phyloP scores from a whole-genome alignment of 2,113 vertebrate species.

The Atlantisia rogersi region DNA sequence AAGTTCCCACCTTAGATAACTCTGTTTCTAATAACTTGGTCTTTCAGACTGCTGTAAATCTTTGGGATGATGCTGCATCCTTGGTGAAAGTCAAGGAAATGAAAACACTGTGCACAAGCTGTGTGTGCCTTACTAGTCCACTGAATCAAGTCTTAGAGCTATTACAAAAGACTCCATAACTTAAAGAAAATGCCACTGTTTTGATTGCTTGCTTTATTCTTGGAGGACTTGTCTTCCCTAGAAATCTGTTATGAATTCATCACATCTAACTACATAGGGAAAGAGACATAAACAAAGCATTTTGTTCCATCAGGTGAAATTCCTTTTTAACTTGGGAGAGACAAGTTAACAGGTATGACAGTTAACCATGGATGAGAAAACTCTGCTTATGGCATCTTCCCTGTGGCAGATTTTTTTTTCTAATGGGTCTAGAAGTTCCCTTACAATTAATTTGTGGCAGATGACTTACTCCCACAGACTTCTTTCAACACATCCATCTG shows the following conservation, averaged over 20 bases:
- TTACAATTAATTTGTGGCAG: neutral
- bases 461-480: neutral
- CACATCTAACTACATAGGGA: neutral
- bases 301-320: neutral
- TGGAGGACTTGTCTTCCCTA: neutral
- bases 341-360: neutral
- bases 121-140: neutral
- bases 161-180: neutral
- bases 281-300: neutral
- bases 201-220: neutral
- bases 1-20: neutral
- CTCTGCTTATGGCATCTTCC: neutral
- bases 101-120: neutral
- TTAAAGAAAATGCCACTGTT: neutral
- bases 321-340: neutral
- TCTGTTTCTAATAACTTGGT: neutral
- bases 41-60: slow-evolving; percentile 12
- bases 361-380: neutral
- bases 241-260: neutral
- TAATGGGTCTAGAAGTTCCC: neutral
- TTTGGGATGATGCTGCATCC: neutral
- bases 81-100: neutral
- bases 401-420: neutral
- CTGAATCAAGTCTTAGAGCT: neutral
- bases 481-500: neutral